Evolutionary conservation across 1,140 invertebrate genomes (phyloP).

Genomic region (Drosophila bifasciata): DNA sequence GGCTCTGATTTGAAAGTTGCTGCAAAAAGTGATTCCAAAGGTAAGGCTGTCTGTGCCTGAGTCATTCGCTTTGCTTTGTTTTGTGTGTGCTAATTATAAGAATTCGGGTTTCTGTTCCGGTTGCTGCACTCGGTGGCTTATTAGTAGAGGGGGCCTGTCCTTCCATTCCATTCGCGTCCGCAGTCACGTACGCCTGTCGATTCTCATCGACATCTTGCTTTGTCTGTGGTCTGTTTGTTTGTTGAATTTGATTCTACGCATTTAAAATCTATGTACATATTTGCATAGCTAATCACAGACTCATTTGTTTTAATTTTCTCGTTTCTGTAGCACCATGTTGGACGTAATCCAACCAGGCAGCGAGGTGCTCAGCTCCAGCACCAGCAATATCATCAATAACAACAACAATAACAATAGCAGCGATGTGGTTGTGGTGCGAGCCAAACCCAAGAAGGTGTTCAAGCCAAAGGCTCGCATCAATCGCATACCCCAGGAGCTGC

Average conservation of each 20-base stretch:
- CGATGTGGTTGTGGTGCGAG: conserved; percentile 88
- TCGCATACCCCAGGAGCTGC: conserved; percentile 93
- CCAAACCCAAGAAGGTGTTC: conserved; percentile 91
- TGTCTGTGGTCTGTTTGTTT: conserved; percentile 22
- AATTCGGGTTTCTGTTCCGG: conserved; percentile 46
- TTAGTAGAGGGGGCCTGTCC: conserved; percentile 32
- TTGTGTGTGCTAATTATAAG: conserved; percentile 36
- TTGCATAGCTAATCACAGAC: too few species aligned
- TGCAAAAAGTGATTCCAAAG: conserved; percentile 55
- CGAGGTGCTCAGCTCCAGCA: conserved; percentile 23
- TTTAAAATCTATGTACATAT: too few species aligned
- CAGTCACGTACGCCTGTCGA: conserved; percentile 66
- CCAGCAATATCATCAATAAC: conserved; percentile 20
- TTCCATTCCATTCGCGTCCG: conserved; percentile 33
- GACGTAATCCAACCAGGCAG: conserved; percentile 64
- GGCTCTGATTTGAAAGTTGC: conserved; percentile 49
- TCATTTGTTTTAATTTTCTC: background rate
- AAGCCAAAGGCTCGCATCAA: conserved; percentile 89
- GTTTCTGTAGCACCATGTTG: conserved; percentile 60
- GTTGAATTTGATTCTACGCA: background rate
- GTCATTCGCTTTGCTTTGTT: conserved; percentile 23
- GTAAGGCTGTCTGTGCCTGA: conserved; percentile 10
- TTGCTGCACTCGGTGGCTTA: conserved; percentile 15
- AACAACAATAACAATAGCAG: conserved; percentile 46
- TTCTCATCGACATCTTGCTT: conserved; percentile 10